phyloP scores from a whole-genome alignment of 2,888 invertebrate species.

The Andrena haemorrhoa region DNA sequence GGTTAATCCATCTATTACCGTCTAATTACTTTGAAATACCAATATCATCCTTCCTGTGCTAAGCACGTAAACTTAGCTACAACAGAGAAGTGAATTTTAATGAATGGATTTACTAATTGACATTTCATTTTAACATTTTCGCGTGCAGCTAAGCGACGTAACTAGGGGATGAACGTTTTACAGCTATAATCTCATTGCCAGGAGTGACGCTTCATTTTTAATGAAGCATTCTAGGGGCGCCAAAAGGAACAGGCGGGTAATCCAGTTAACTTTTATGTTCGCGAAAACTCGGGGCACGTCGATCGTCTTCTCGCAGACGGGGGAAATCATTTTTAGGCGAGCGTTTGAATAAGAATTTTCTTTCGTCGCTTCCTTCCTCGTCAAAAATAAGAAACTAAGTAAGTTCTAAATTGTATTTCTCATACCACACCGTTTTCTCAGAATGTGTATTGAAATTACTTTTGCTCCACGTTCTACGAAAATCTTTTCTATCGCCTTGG shows the following conservation, averaged over 20 bases:
- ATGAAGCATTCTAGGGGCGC: slow-evolving; percentile 7
- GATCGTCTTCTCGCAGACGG: slow-evolving; percentile 16
- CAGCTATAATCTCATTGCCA: slow-evolving; percentile 12
- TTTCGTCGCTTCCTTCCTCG: not conserved
- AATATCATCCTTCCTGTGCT: not conserved
- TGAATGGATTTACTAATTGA: not conserved
- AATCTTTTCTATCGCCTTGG: not conserved
- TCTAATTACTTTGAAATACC: not conserved
- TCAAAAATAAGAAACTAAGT: not conserved
- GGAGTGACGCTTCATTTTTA: slow-evolving; percentile 6
- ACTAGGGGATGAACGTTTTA: not conserved
- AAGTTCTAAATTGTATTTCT: not conserved
- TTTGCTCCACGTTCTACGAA: not conserved
- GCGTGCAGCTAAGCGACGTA: not conserved
- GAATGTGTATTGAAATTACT: not conserved
- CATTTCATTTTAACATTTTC: not conserved
- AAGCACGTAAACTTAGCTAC: not conserved
- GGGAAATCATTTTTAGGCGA: slow-evolving; percentile 24
- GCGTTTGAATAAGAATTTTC: slow-evolving; percentile 35
- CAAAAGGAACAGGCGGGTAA: slow-evolving; percentile 5
- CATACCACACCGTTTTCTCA: not conserved
- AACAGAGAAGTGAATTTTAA: not conserved
- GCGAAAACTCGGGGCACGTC: slow-evolving; percentile 13
- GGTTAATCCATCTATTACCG: no score
- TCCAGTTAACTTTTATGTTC: slow-evolving; percentile 20